These are phyloP conservation scores for Ammodytes marinus DNA, from an alignment of 2,113 vertebrate species.

Conservation along the genomic window DNA sequence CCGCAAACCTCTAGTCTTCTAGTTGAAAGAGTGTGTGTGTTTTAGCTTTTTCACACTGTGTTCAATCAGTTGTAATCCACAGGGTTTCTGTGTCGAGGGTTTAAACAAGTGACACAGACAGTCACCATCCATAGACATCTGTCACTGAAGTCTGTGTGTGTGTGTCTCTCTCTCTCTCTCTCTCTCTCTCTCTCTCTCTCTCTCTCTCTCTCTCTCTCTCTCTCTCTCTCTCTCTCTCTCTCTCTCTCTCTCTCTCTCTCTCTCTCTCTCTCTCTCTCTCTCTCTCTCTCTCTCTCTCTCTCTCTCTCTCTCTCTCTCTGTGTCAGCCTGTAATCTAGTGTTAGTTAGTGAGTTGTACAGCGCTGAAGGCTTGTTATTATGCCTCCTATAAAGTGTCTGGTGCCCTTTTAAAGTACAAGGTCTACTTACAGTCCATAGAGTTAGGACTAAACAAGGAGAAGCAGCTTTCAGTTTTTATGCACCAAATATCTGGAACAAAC, in stretches of 20 bases:
- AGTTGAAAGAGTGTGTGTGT: too few relatives aligned
- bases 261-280: neutral
- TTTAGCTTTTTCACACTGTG: conserved; percentile 3
- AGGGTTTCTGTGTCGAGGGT: conserved; percentile 27
- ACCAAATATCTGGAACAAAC: too few relatives aligned
- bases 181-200: neutral
- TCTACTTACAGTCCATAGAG: too few relatives aligned
- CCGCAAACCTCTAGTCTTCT: too few relatives aligned
- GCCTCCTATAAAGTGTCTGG: neutral
- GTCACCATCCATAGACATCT: neutral
- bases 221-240: too few relatives aligned
- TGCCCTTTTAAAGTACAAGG: neutral
- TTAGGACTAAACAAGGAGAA: too few relatives aligned
- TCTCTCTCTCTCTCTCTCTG: neutral
- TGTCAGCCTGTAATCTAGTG: neutral
- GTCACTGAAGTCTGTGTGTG: conserved; percentile 7
- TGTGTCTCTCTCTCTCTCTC: neutral
- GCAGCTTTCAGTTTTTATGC: too few relatives aligned
- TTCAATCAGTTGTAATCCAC: conserved; percentile 38
- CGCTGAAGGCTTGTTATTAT: conserved; percentile 10
- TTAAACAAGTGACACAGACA: conserved; percentile 9
- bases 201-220: neutral
- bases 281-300: too few relatives aligned
- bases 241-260: too few relatives aligned
- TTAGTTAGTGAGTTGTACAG: neutral